Evolutionary conservation across 2,888 invertebrate genomes (phyloP).

Genomic region (Herminia tarsipennalis): DNA sequence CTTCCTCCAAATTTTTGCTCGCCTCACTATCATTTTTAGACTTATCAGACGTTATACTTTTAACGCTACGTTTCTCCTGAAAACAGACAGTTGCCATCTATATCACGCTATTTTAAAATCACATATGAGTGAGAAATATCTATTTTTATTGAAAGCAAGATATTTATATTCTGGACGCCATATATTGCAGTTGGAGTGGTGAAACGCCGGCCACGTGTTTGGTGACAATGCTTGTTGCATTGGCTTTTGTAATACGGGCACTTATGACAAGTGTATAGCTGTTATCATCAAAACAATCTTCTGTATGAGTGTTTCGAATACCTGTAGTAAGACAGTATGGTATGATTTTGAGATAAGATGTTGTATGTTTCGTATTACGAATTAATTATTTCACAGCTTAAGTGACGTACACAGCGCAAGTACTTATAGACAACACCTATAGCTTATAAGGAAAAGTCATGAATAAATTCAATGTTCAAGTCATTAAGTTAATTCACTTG

Average conservation of each 20-base stretch:
- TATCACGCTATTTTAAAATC: constrained; percentile 21
- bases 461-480: no score
- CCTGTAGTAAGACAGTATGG: background rate
- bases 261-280: constrained; percentile 11
- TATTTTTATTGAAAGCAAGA: constrained; percentile 19
- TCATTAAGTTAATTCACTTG: no score
- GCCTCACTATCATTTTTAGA: constrained; percentile 84
- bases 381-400: constrained; percentile 2
- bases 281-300: constrained; percentile 16
- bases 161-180: constrained; percentile 5
- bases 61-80: constrained; percentile 81
- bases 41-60: constrained; percentile 76
- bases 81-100: constrained; percentile 36
- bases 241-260: constrained; percentile 8
- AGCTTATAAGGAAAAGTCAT: constrained; percentile 1
- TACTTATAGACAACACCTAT: no score
- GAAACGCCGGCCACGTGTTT: background rate
- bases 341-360: background rate
- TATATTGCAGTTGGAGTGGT: background rate
- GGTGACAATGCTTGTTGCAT: constrained; percentile 2
- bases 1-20: constrained; percentile 90
- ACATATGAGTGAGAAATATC: constrained; percentile 13
- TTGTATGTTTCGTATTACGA: background rate
- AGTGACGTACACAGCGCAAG: no score
- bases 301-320: constrained; percentile 1